These are phyloP conservation scores for Protaetia brevitarsis DNA, from an alignment of 1,140 invertebrate species.

Conservation along the genomic window DNA sequence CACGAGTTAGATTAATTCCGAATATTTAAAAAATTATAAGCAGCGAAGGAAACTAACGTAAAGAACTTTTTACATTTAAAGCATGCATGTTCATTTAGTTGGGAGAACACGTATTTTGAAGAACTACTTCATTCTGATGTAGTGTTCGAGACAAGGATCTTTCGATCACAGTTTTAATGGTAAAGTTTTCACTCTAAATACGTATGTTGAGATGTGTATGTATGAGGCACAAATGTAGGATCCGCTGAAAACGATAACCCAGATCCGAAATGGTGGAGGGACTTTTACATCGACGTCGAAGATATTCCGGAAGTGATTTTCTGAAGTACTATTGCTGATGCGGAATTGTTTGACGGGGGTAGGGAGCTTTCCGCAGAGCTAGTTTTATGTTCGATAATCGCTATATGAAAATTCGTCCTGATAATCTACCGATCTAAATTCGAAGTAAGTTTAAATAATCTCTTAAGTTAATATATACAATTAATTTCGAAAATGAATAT, in stretches of 20 bases:
- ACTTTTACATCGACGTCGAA: not conserved
- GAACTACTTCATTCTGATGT: too few relatives aligned
- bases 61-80: too few relatives aligned
- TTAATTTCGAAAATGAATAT: too few relatives aligned
- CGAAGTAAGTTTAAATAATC: not conserved
- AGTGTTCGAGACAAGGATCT: too few relatives aligned
- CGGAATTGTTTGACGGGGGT: not conserved
- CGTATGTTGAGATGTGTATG: not conserved
- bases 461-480: too few relatives aligned
- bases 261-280: not conserved
- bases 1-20: too few relatives aligned
- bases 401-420: not conserved
- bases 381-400: not conserved
- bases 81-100: too few relatives aligned
- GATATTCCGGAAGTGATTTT: not conserved
- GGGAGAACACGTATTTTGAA: not conserved
- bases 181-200: not conserved
- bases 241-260: constrained; percentile 1
- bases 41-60: too few relatives aligned
- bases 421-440: not conserved
- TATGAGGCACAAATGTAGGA: not conserved
- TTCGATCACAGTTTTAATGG: constrained; percentile 9
- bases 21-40: too few relatives aligned
- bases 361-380: not conserved
- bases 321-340: not conserved